Evolutionary conservation across 2,888 invertebrate genomes (phyloP).

Genomic region (Anarsia innoxiella): DNA sequence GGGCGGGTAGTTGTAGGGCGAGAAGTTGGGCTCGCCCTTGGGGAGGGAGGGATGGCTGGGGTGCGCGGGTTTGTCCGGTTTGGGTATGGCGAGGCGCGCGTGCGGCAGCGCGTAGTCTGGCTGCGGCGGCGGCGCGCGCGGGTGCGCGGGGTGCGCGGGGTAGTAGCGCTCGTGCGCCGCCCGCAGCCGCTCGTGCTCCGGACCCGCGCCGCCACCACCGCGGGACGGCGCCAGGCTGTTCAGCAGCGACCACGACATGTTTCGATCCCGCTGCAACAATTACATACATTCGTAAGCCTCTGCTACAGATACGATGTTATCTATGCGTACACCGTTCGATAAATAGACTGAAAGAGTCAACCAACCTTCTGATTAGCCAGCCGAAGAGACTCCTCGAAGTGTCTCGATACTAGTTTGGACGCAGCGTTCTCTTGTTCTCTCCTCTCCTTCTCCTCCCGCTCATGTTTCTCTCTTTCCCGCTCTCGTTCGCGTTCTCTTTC

Average conservation of each 20-base stretch:
- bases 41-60: conserved; percentile 50
- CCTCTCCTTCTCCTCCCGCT: conserved; percentile 72
- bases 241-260: conserved; percentile 73
- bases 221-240: conserved; percentile 66
- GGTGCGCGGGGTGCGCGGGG: conserved; percentile 34
- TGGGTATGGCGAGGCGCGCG: conserved; percentile 43
- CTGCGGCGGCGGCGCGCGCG: conserved; percentile 27
- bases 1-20: conserved; percentile 79
- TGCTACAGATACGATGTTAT: too few relatives aligned
- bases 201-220: too few relatives aligned
- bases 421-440: conserved; percentile 82
- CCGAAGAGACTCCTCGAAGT: conserved; percentile 91
- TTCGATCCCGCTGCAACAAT: conserved; percentile 69
- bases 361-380: conserved; percentile 86
- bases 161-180: conserved; percentile 34
- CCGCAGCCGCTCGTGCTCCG: conserved; percentile 35
- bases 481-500: conserved; percentile 76
- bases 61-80: conserved; percentile 52
- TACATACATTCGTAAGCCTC: too few relatives aligned
- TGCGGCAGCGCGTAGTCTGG: conserved; percentile 43
- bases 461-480: conserved; percentile 68
- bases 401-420: conserved; percentile 88
- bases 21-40: conserved; percentile 81
- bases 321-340: too few relatives aligned
- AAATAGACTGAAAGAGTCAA: too few relatives aligned